phyloP scores from a whole-genome alignment of 2,888 invertebrate genomes.

The Plemyria rubiginata region DNA sequence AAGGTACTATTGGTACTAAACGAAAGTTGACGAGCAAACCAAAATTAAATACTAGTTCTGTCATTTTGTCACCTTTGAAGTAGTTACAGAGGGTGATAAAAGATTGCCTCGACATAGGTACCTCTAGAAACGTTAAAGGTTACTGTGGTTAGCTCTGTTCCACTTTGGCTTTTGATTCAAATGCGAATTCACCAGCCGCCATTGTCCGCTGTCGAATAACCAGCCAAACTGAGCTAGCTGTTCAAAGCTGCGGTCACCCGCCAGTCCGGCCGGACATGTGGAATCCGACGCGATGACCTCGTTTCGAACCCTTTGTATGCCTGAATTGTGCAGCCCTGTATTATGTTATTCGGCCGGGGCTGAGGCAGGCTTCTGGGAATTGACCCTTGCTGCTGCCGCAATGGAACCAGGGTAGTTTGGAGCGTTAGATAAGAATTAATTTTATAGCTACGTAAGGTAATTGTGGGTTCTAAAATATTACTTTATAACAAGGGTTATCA shows the following conservation, averaged over 20 bases:
- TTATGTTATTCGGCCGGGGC: constrained; percentile 30
- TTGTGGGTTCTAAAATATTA: neutral
- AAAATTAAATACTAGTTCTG: too few species aligned
- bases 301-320: constrained; percentile 40
- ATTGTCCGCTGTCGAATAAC: constrained; percentile 5
- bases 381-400: constrained; percentile 30
- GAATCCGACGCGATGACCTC: constrained; percentile 37
- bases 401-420: constrained; percentile 23
- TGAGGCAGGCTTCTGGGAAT: constrained; percentile 31
- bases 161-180: constrained; percentile 1
- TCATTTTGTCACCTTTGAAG: too few species aligned
- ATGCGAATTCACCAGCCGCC: neutral
- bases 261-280: constrained; percentile 27
- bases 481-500: neutral
- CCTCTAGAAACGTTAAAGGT: neutral
- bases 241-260: constrained; percentile 5
- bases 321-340: constrained; percentile 38
- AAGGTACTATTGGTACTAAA: too few species aligned
- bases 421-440: constrained; percentile 18
- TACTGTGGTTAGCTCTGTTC: neutral
- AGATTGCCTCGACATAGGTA: too few species aligned
- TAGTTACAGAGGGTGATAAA: neutral
- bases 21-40: too few species aligned
- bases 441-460: constrained; percentile 14
- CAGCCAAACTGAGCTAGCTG: constrained; percentile 11